Evolutionary conservation across 2,797 vertebrate species (phyloP), one percentile per base, ranked within the genome.

Genomic region (Microctenopoma lineatum): DNA sequence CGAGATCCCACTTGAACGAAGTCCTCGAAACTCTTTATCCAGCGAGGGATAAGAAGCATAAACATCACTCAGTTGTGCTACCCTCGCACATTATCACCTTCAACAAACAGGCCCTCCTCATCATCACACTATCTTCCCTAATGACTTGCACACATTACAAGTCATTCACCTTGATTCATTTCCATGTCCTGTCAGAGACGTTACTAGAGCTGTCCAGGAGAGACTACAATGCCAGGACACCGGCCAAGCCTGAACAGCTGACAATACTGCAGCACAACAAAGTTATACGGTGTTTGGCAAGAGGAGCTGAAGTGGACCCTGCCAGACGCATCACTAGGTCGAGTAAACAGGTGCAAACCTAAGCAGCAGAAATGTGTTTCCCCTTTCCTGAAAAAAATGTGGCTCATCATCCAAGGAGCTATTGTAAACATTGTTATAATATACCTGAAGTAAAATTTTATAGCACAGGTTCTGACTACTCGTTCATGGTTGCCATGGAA

Each of bases 51-150:
- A 75, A 79, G 39, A 2, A 83, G 73, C 59, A 67, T 41, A 65
- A 50, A 73, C 74, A 77, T 88, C 81, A 82, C 52, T 89, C 83
- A 86, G 73, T 66, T 70, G 54, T 60, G 65, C 58, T 73, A 29
- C 63, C 57, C 75, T 85, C 73, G 55, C 88, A 86, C 85, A 90
- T 92, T 88, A 92, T 81, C 85, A 60, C 89, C 75, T 74, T 60
- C 55, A 58, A 77, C 80, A 77, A 73, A 81, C 70, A 76, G 72
- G 67, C 78, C 63, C 48, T 46, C 45, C 32, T 81, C 78, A 62
- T 68, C 53, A 67, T 70, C 55, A 72, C 11, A 12, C 29, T 7
- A 53, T 59, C 56, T 52, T 77, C 47, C 61, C 48, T 71, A 85
- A 85, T 86, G 78, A 61, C 64, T 70, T n/a, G 4, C 57, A 38